Base-by-base conservation (phyloP, 1,140 invertebrate genomes). In the Coenobita brevimanus region DNA sequence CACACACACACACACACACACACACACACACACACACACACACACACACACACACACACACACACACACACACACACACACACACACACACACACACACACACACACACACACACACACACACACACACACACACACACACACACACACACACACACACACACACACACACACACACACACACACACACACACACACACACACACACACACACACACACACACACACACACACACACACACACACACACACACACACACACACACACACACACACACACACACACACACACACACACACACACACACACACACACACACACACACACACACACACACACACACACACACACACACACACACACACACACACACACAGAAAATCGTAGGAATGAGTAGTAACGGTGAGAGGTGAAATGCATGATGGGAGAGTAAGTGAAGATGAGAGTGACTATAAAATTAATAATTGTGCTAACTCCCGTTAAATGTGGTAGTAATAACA, bases 131-230 rank as follows among this genome's bases (percentile, higher is more conserved):
- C 36, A 46, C 17, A 76, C 17, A 76, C 38, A 76, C 38, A 76
- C 38, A 76, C 38, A 76, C 38, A 76, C 38, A 76, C 38, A 46
- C 17, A 17, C 17, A 75, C 71, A 75, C 71, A 75, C 71, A 41
- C 41, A 75, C 71, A 75, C 71, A 75, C 36, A 75, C 36, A 75
- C 41, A 75, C 15, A 75, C n/a, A 75, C 10, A 54, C 30, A 33
- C 30, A 13, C 38, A 38, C 10, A n/a, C 4, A 3, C 10, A 8
- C n/a, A n/a, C 21, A 38, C 38, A n/a, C 38, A 2, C 30, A 2
- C 1, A 67, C 10, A 0, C 24, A 67, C 24, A 67, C 1, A 67
- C 30, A 24, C 24, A 67, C 46, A 50, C 17, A 50, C 46, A 50
- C 46, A 50, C 46, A 50, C 17, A 67, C 46, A 50, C 17, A 50